Evolutionary conservation across 2,888 invertebrate genomes (phyloP).

Genomic region (Craniophora ligustri): DNA sequence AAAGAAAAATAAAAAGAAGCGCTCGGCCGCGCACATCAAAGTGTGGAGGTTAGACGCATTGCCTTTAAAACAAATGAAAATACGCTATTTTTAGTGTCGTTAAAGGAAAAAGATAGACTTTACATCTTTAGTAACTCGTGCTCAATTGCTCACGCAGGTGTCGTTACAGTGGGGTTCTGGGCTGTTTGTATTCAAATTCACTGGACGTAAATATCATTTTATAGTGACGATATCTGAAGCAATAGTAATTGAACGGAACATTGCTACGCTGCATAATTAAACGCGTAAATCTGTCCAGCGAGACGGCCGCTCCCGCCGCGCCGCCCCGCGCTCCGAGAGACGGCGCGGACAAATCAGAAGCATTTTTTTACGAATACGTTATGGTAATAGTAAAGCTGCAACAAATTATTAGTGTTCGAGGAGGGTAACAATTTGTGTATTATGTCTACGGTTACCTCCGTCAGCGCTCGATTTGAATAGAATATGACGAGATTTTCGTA

Average conservation of each 20-base stretch:
- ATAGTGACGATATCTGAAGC: slow-evolving; percentile 11
- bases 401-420: not conserved
- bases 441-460: not conserved
- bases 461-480: slow-evolving; percentile 1
- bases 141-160: too few relatives aligned
- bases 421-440: slow-evolving; percentile 6
- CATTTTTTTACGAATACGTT: slow-evolving; percentile 1
- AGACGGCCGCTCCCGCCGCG: not conserved
- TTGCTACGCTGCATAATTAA: slow-evolving; percentile 36
- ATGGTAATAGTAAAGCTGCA: slow-evolving; percentile 1
- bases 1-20: slow-evolving; percentile 1
- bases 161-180: not conserved
- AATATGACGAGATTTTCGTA: not conserved
- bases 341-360: not conserved
- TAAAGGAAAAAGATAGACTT: too few relatives aligned
- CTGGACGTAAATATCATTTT: slow-evolving; percentile 23
- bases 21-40: not conserved
- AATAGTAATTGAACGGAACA: slow-evolving; percentile 6
- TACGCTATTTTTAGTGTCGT: too few relatives aligned
- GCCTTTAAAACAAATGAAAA: not conserved
- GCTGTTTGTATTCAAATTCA: not conserved
- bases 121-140: too few relatives aligned
- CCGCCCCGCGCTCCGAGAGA: not conserved
- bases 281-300: slow-evolving; percentile 29
- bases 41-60: not conserved